Base-by-base conservation (phyloP, 2,888 invertebrate genomes). In the Sialis fuliginosa region DNA sequence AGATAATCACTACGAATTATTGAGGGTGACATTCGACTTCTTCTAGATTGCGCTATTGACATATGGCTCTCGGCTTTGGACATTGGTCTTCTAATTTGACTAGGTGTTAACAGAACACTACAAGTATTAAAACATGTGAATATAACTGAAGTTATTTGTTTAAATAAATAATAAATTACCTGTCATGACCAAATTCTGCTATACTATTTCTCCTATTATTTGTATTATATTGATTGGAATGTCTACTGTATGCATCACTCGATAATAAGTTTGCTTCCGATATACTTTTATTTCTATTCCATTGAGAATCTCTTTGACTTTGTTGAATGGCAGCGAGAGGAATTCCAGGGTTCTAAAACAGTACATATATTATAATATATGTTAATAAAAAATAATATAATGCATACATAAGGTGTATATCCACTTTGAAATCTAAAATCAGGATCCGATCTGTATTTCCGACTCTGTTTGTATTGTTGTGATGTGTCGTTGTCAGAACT, bases 231-330 rank as follows among this genome's bases (percentile, higher is more conserved):
- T 64, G 53, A 13, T 71, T 66, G 6, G 54, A 55, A 46, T 55
- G 58, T 51, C 61, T 58, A 44, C 58, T 66, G 31, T 72, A 72
- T 33, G 67, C 62, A 39, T 78, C 78, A 2, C 73, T 69, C 2
- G 77, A 75, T 39, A 90, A 66, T 22, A 91, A 68, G 68, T 91
- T 90, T 7, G 90, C 90, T 62, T 91, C 91, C 55, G 89, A 89
- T 54, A 81, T 79, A 50, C 88, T 88, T 57, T 81, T 81, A 48
- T 68, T 66, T 48, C 69, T 57, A 48, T 59, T 62, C 62, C 66
- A 66, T 49, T 61, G 60, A 46, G 56, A 54, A 49, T 51, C 47
- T 49, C 52, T 48, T 13, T 52, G 47, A 1, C 77, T 79, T 60
- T 81, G 80, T 46, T 81, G 76, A 66, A 81, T 70, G 8, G 80